Evolutionary conservation across 2,888 invertebrate species (phyloP).

Genomic region (Hydroisotoma schaefferi): DNA sequence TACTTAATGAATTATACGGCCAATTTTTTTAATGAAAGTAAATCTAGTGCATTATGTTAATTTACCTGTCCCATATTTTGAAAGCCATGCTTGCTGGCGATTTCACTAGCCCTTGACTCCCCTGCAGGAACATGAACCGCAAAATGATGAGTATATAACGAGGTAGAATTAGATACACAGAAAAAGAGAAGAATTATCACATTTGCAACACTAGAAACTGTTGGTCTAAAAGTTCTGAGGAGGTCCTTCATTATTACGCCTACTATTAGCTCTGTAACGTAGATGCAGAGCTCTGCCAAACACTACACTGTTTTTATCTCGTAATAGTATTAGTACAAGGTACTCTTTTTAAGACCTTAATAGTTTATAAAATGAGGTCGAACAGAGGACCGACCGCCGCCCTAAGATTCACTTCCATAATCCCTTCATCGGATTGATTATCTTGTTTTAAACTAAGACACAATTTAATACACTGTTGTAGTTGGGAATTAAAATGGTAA

Average conservation of each 20-base stretch:
- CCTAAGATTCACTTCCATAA: constrained; percentile 9
- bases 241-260: not conserved
- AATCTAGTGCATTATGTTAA: too few relatives aligned
- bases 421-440: constrained; percentile 1
- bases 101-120: constrained; percentile 50
- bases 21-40: too few relatives aligned
- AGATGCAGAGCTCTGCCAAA: not conserved
- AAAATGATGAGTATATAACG: constrained; percentile 56
- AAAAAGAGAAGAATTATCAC: constrained; percentile 12
- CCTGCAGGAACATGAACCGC: constrained; percentile 56
- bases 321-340: not conserved
- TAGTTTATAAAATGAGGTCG: constrained; percentile 10
- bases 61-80: constrained; percentile 54
- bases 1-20: too few relatives aligned
- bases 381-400: not conserved
- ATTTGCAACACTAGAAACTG: constrained; percentile 8
- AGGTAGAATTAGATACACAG: constrained; percentile 1
- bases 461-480: too few relatives aligned
- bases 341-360: constrained; percentile 6
- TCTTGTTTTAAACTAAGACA: too few relatives aligned
- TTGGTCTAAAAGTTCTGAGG: constrained; percentile 11
- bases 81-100: constrained; percentile 56
- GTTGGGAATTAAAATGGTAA: too few relatives aligned
- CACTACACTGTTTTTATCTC: not conserved
- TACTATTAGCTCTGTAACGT: too few relatives aligned